Conservation (phyloP, 2,113 vertebrate genomes). For the Ceyx melanurus region DNA sequence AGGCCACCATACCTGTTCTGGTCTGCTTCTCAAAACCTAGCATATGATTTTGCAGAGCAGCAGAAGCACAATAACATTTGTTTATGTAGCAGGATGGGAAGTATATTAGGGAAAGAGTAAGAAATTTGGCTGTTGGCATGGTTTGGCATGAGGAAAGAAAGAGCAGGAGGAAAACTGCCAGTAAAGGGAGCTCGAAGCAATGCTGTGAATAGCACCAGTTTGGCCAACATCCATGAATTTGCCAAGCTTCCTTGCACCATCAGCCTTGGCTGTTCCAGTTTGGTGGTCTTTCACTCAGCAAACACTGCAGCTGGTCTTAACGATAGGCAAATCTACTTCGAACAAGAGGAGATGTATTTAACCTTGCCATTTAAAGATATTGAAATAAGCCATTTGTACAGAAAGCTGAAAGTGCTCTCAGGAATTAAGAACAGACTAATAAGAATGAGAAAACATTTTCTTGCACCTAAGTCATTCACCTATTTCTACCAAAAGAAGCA, state of each 20-base stretch:
- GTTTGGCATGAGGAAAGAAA: not conserved
- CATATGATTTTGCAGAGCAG: not conserved
- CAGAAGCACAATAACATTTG: not conserved
- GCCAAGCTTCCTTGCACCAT: not conserved
- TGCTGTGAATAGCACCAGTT: not conserved
- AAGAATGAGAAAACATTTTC: not conserved
- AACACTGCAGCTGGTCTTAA: not conserved
- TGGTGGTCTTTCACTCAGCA: not conserved
- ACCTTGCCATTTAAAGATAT: not conserved
- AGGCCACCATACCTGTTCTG: not conserved
- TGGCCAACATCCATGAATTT: not conserved
- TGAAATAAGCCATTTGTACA: not conserved
- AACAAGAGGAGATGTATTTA: not conserved
- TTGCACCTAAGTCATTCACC: not conserved
- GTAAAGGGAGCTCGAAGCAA: not conserved
- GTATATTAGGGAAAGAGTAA: not conserved
- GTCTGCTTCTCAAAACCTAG: not conserved
- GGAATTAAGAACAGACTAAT: not conserved
- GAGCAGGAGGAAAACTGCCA: not conserved
- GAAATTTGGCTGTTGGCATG: not conserved
- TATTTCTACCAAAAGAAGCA: not conserved
- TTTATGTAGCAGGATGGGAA: not conserved
- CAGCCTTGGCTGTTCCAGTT: not conserved
- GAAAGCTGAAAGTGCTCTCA: not conserved
- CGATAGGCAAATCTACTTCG: not conserved